Percentiles rank a stretch among this genome's conserved stretches.
These are phyloP conservation scores for Homarus americanus DNA, from an alignment of 1,140 invertebrate species.

Conservation along the genomic window DNA sequence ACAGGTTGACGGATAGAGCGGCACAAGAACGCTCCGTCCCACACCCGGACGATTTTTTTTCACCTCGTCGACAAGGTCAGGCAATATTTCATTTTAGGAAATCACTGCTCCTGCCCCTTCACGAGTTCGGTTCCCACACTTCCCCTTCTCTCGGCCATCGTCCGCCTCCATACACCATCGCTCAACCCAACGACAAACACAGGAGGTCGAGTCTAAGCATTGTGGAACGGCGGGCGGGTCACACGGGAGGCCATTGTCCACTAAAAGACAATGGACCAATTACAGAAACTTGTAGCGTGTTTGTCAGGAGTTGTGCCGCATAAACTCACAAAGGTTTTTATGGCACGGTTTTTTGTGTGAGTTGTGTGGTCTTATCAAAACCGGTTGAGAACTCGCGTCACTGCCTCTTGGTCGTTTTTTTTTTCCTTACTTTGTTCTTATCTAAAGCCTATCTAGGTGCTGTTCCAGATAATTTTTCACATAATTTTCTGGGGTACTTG, in stretches of 20 bases:
- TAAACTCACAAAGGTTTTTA: constrained; percentile 49
- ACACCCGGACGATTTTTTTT: no score
- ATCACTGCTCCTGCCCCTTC: background rate
- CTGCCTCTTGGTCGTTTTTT: no score
- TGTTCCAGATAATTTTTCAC: no score
- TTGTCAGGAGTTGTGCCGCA: constrained; percentile 32
- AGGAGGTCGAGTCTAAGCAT: background rate
- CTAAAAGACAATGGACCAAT: constrained; percentile 44
- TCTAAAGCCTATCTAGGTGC: no score
- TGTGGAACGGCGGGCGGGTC: background rate
- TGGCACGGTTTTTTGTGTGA: background rate
- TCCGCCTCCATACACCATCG: background rate
- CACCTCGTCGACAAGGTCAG: background rate
- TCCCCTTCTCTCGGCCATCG: background rate
- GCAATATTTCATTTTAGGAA: background rate
- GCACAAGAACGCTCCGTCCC: no score
- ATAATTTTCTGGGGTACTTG: no score
- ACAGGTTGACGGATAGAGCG: no score
- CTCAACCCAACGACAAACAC: background rate
- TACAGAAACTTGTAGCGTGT: constrained; percentile 46
- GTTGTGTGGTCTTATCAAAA: background rate
- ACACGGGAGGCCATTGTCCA: background rate
- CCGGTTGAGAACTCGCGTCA: background rate
- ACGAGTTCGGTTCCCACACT: background rate
- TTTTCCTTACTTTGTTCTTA: no score